These are phyloP conservation scores for Dendropsophus ebraccatus DNA, from an alignment of 2,113 vertebrate genomes.

Conservation along the genomic window DNA sequence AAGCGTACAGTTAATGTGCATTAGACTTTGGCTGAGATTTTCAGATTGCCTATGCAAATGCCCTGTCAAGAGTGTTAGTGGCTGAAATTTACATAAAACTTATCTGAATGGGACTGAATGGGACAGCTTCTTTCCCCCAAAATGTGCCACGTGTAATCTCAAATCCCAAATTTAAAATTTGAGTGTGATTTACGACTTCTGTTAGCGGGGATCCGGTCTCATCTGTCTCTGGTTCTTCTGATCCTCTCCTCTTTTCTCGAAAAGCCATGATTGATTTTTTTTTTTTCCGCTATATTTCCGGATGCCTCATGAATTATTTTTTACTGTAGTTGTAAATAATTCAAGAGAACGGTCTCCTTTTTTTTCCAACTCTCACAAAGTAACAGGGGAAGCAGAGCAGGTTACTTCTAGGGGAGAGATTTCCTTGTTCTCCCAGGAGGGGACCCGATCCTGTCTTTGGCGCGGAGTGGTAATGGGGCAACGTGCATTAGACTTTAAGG, in stretches of 20 bases:
- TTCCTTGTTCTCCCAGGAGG: background rate
- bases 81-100: too few relatives aligned
- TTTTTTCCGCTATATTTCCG: background rate
- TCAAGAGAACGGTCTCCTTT: background rate
- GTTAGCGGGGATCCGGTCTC: too few relatives aligned
- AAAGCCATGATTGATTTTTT: slow-evolving; percentile 11
- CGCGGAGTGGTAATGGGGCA: background rate
- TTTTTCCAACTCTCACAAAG: background rate
- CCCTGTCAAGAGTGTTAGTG: too few relatives aligned
- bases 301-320: slow-evolving; percentile 35
- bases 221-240: background rate
- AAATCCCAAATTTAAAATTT: too few relatives aligned
- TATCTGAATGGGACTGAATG: too few relatives aligned
- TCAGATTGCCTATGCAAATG: too few relatives aligned
- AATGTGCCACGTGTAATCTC: too few relatives aligned
- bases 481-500: too few relatives aligned
- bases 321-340: slow-evolving; percentile 17
- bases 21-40: too few relatives aligned
- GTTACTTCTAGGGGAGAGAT: background rate
- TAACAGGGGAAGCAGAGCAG: background rate
- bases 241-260: background rate
- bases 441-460: background rate
- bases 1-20: too few relatives aligned
- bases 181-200: too few relatives aligned
- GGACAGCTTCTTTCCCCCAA: too few relatives aligned